Percentiles rank a stretch among this genome's conserved stretches.
These are phyloP conservation scores for Channallabes apus DNA, from an alignment of 2,797 vertebrate genomes.

Conservation along the genomic window DNA sequence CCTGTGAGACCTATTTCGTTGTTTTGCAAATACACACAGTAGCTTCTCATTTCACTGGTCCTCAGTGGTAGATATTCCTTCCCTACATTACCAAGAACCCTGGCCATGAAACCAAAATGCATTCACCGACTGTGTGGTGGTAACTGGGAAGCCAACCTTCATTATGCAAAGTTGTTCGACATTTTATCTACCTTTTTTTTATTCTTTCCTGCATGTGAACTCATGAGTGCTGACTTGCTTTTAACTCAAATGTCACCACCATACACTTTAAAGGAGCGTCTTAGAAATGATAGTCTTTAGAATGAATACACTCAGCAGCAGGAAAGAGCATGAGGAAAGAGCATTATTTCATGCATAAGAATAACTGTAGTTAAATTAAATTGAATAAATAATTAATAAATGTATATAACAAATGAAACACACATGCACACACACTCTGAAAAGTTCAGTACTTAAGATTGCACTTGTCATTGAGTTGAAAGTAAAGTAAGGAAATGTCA, in stretches of 20 bases:
- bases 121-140: slow-evolving; percentile 27
- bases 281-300: background rate
- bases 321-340: background rate
- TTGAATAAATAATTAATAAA: no score
- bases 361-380: no score
- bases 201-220: slow-evolving; percentile 35
- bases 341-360: background rate
- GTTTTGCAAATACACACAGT: background rate
- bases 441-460: background rate
- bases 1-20: background rate
- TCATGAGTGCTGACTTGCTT: background rate
- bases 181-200: slow-evolving; percentile 44
- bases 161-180: slow-evolving; percentile 51
- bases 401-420: background rate
- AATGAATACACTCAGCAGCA: slow-evolving; percentile 32
- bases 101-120: slow-evolving; percentile 9
- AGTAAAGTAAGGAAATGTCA: background rate
- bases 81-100: slow-evolving; percentile 31
- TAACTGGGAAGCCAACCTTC: slow-evolving; percentile 38
- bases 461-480: background rate
- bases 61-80: slow-evolving; percentile 30
- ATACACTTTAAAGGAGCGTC: background rate
- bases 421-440: no score
- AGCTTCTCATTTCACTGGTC: slow-evolving; percentile 27
- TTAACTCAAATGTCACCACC: background rate